Evolutionary conservation across 2,888 invertebrate genomes (phyloP).

Genomic region (Cosmia trapezina): DNA sequence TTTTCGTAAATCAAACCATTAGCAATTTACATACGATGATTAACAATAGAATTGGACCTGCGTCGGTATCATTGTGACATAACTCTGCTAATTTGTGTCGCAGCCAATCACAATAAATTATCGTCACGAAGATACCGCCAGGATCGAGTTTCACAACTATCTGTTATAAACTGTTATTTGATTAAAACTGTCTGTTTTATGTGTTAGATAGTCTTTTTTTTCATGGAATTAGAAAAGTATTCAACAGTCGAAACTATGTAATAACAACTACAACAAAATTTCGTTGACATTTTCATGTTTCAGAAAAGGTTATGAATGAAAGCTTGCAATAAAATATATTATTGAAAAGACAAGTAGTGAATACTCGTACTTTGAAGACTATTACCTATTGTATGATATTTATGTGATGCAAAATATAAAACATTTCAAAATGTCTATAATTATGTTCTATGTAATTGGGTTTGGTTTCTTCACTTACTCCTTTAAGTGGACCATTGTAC

Average conservation of each 20-base stretch:
- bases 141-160: slow-evolving; percentile 41
- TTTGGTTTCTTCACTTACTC: no score
- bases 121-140: slow-evolving; percentile 44
- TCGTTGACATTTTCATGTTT: not conserved
- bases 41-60: slow-evolving; percentile 42
- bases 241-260: not conserved
- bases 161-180: slow-evolving; percentile 15
- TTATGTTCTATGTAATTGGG: no score
- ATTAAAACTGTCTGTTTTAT: slow-evolving; percentile 33
- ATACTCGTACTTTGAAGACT: no score
- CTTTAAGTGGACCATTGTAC: no score
- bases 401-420: no score
- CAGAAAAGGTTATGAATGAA: not conserved
- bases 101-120: slow-evolving; percentile 51
- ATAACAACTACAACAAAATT: not conserved
- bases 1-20: slow-evolving; percentile 16
- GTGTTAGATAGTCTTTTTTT: not conserved
- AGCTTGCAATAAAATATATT: no score
- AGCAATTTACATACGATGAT: slow-evolving; percentile 11
- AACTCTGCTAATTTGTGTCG: slow-evolving; percentile 19
- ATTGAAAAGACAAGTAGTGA: no score
- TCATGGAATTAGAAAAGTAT: not conserved
- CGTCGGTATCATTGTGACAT: slow-evolving; percentile 32
- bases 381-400: no score
- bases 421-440: no score